These are phyloP conservation scores for Agrotis exclamationis DNA, from an alignment of 2,888 invertebrate genomes.

Conservation along the genomic window DNA sequence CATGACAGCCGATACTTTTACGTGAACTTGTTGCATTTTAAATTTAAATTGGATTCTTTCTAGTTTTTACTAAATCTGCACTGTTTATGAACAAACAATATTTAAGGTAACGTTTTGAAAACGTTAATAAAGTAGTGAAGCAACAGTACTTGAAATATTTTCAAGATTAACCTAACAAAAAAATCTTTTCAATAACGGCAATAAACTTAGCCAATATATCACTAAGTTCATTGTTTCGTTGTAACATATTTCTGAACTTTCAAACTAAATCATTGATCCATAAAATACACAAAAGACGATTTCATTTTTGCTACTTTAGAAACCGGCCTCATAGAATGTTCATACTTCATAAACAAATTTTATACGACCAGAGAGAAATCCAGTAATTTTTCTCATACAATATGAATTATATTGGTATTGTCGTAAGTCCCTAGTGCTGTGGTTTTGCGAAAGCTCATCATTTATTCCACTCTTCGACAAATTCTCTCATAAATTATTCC, in stretches of 20 bases:
- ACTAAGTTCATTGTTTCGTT: no score
- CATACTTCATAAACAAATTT: slow-evolving; percentile 49
- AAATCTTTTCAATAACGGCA: no score
- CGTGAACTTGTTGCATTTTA: slow-evolving; percentile 30
- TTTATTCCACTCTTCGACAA: slow-evolving; percentile 55
- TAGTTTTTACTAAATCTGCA: slow-evolving; percentile 1
- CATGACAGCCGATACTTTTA: slow-evolving; percentile 16
- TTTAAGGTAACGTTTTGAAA: neutral
- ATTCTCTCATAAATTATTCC: slow-evolving; percentile 49
- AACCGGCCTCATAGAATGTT: slow-evolving; percentile 29
- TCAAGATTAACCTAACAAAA: neutral
- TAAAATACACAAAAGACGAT: slow-evolving; percentile 18
- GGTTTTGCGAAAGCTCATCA: slow-evolving; percentile 34
- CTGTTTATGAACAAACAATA: neutral
- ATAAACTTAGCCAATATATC: no score
- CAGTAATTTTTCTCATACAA: slow-evolving; percentile 36
- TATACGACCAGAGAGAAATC: slow-evolving; percentile 50
- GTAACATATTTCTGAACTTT: neutral
- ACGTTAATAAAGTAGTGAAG: no score
- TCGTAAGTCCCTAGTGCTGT: slow-evolving; percentile 20
- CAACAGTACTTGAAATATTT: neutral
- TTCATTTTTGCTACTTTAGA: slow-evolving; percentile 18
- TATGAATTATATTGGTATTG: slow-evolving; percentile 45
- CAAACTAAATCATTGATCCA: slow-evolving; percentile 3
- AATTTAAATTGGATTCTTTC: neutral